Evolutionary conservation across 2,797 vertebrate species (phyloP).

Genomic region (Phalanger gymnotis): DNA sequence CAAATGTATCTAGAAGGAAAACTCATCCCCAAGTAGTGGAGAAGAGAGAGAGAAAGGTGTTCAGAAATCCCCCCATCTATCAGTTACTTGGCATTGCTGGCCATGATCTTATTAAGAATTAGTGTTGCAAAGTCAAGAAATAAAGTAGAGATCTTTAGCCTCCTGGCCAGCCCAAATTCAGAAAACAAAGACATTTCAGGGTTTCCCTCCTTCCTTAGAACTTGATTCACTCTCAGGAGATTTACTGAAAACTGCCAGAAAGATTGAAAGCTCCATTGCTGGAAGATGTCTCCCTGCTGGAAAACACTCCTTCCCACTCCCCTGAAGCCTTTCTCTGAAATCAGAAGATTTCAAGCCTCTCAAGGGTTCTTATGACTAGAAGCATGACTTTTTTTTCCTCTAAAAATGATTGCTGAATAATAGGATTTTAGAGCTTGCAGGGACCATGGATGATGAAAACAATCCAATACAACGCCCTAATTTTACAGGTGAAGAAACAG

Average conservation of each 20-base stretch:
- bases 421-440: neutral
- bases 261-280: constrained; percentile 17
- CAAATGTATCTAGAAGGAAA: constrained; percentile 43
- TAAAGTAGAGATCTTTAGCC: constrained; percentile 20
- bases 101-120: constrained; percentile 22
- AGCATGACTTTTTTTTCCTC: neutral
- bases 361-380: neutral
- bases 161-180: constrained; percentile 6
- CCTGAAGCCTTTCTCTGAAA: neutral
- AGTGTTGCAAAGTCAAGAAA: constrained; percentile 33
- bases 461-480: neutral
- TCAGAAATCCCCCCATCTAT: neutral
- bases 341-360: neutral
- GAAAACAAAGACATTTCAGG: constrained; percentile 4
- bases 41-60: neutral
- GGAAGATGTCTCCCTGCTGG: constrained; percentile 15
- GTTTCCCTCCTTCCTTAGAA: constrained; percentile 12
- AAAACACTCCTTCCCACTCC: constrained; percentile 28
- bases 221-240: constrained; percentile 1
- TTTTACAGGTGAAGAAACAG: neutral
- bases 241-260: neutral
- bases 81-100: neutral
- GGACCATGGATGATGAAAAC: neutral
- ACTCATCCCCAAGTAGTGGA: neutral
- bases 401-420: neutral